Base-by-base conservation (phyloP, 2,113 vertebrate species). In the Aythya baeri region DNA sequence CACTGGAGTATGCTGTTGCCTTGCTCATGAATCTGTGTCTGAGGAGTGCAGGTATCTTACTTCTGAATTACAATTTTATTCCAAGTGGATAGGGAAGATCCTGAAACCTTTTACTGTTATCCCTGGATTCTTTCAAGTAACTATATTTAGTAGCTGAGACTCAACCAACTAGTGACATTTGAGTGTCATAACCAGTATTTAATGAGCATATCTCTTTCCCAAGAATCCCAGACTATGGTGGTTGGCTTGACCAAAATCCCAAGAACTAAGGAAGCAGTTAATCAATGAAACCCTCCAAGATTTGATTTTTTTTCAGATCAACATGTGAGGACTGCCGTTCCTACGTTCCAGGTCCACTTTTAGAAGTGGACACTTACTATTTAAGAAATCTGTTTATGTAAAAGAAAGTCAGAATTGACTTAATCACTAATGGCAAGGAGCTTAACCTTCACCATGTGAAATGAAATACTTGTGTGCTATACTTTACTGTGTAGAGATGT, bases 11-110 rank as follows among this genome's bases (percentile, higher is more conserved):
- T 88, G 98, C 98, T 2, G 98, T 98, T 65, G 98, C 99, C 50
- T 96, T 99, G 94, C 98, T 99, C 34, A 99, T 99, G 99, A 99
- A 99, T 94, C 98, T 99, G 62, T 99, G 99, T 95, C 98, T 99
- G 74, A 98, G 99, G 36, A 99, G 98, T 8, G 96, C 98, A 99
- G 99, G 99, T 99, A 76, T 49, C 55, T 77, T 34, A 15, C 20
- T 61, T 83, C 59, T 52, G 31, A 91, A 62, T 83, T 94, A 41
- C 14, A 61, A 13, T 57, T 15, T 67, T 91, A 57, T 84, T 84
- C 38, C 52, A 78, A 73, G 62, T 14, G 5, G 16, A 73, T 54
- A 43, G 58, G 27, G 36, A 72, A 87, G 43, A 31, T 20, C 63
- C 61, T 80, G 57, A 67, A 70, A 88, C 8, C 13, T 83, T 81